Evolutionary conservation across 35 echinoderm and acorn worm genomes (phyloP).

Genomic region (Heliocidaris tuberculata): DNA sequence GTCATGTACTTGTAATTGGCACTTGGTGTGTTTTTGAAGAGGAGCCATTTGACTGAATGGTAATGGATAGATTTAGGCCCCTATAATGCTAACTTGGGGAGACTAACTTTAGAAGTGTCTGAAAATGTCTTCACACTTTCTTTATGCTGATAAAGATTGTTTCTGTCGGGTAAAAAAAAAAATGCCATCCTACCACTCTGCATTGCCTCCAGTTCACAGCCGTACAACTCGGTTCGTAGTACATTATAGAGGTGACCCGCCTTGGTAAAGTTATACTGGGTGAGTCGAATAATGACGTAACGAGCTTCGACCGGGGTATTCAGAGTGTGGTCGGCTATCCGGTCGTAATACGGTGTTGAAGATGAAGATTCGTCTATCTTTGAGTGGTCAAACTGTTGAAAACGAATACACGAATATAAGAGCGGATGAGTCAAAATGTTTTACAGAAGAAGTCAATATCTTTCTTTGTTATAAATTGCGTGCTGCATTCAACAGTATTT

Average conservation of each 20-base stretch:
- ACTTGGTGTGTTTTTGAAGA: too few species aligned
- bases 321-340: conserved; percentile 28
- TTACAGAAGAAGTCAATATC: too few species aligned
- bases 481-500: too few species aligned
- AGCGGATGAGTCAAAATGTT: neutral
- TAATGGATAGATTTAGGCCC: too few species aligned
- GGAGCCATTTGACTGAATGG: too few species aligned
- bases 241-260: conserved; percentile 44
- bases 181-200: neutral
- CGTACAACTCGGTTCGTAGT: conserved; percentile 49
- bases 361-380: neutral
- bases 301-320: conserved; percentile 45
- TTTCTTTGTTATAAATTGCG: too few species aligned
- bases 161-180: too few species aligned
- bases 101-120: too few species aligned
- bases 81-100: too few species aligned
- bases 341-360: neutral
- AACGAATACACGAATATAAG: neutral
- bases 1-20: too few species aligned
- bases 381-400: conserved; percentile 53
- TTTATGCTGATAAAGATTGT: too few species aligned
- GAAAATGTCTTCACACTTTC: too few species aligned
- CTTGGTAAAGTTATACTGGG: conserved; percentile 43
- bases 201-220: neutral
- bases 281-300: conserved; percentile 56